Conservation (phyloP, 2,888 invertebrate genomes). For the Oscheius onirici region DNA sequence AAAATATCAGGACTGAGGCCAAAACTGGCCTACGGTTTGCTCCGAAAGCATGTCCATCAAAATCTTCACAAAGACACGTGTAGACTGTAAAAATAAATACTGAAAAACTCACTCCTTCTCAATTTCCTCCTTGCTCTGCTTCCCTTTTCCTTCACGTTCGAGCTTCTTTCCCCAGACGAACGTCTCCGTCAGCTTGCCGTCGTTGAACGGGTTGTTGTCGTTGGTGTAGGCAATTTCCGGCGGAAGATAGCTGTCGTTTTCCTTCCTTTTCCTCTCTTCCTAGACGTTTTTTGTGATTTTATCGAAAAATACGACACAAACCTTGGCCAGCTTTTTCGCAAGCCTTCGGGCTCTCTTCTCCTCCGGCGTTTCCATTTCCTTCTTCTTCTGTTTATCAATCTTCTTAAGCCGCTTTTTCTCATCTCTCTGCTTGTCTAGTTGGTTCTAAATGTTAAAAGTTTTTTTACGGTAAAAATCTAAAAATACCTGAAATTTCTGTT, state of each 20-base stretch:
- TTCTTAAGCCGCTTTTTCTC: slow-evolving; percentile 52
- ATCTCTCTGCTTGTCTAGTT: slow-evolving; percentile 20
- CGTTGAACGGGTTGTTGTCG: slow-evolving; percentile 97
- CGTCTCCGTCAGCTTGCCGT: slow-evolving; percentile 89
- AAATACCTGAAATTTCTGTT: slow-evolving; percentile 8
- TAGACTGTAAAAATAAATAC: too few species aligned
- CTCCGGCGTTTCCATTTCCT: slow-evolving; percentile 92
- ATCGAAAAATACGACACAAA: too few species aligned
- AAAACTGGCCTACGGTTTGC: too few species aligned
- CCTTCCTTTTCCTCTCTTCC: slow-evolving; percentile 72
- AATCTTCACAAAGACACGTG: too few species aligned
- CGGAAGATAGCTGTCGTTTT: slow-evolving; percentile 77
- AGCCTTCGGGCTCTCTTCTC: slow-evolving; percentile 87
- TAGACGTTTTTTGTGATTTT: not conserved
- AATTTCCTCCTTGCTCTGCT: slow-evolving; percentile 55
- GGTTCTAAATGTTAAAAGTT: slow-evolving; percentile 22
- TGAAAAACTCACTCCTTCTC: slow-evolving; percentile 51
- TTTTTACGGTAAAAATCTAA: not conserved
- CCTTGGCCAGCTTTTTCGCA: slow-evolving; percentile 80
- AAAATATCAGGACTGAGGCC: too few species aligned
- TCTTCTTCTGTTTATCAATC: slow-evolving; percentile 75
- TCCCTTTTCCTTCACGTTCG: slow-evolving; percentile 83
- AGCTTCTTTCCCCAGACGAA: slow-evolving; percentile 97
- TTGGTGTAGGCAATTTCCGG: slow-evolving; percentile 86
- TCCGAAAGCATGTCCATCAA: too few species aligned